A percentile compares a stretch with the other conserved stretches of the same genome.
phyloP scores from a whole-genome alignment of 2,888 invertebrate genomes.

The Peribatodes rhomboidaria region DNA sequence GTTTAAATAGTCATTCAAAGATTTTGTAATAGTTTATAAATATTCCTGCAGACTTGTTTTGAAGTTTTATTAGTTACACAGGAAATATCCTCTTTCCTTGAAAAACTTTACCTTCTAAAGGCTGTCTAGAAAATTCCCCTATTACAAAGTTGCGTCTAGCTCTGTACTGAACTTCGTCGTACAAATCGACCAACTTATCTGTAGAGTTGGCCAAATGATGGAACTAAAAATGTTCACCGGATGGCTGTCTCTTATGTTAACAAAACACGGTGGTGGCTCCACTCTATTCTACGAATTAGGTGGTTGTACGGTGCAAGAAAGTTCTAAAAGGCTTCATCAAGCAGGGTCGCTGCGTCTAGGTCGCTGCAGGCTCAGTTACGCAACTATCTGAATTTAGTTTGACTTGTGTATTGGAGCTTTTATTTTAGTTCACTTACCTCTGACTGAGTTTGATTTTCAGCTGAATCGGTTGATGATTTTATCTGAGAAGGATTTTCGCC shows the following conservation, averaged over 20 bases:
- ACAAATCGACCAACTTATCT: not conserved
- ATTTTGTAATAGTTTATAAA: too few species aligned
- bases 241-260: not conserved
- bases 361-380: slow-evolving; percentile 10
- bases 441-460: not conserved
- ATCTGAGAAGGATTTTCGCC: too few species aligned
- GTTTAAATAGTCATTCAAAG: too few species aligned
- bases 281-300: not conserved
- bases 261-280: not conserved
- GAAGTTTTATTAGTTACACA: not conserved
- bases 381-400: slow-evolving; percentile 50
- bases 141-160: slow-evolving; percentile 29
- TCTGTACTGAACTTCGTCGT: slow-evolving; percentile 19
- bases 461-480: too few species aligned
- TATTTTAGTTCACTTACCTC: not conserved
- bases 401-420: slow-evolving; percentile 44
- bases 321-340: slow-evolving; percentile 35
- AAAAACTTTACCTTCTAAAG: not conserved
- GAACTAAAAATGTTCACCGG: not conserved
- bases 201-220: not conserved
- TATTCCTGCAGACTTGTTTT: too few species aligned
- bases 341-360: too few species aligned
- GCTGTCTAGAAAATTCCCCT: slow-evolving; percentile 19
- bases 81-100: not conserved
- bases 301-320: slow-evolving; percentile 7